A percentile compares a stretch with the other conserved stretches of the same genome.
Evolutionary conservation across 2,113 vertebrate genomes (phyloP).

Genomic region (Tetrao urogallus): DNA sequence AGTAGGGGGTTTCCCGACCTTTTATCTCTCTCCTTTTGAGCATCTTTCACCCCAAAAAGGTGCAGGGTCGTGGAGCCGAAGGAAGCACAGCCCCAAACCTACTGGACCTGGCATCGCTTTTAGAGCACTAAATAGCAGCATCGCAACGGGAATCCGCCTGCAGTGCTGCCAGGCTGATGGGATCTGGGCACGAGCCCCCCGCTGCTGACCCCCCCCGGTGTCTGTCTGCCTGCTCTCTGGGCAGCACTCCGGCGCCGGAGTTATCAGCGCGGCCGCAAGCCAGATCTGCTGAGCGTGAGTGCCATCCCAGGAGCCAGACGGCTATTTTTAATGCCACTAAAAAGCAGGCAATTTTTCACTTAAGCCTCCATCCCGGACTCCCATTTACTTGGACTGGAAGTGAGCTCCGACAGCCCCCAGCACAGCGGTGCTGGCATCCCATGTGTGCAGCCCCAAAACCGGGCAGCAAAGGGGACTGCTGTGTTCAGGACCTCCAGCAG

Average conservation of each 20-base stretch:
- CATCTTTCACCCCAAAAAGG: background rate
- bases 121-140: background rate
- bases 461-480: background rate
- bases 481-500: background rate
- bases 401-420: background rate
- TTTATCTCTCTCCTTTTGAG: background rate
- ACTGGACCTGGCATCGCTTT: background rate
- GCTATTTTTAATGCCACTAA: constrained; percentile 33
- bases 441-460: background rate
- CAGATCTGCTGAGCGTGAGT: background rate
- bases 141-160: background rate
- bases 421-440: background rate
- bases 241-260: background rate
- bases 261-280: background rate
- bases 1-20: too few relatives aligned
- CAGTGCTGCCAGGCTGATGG: background rate
- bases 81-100: background rate
- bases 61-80: background rate
- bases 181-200: background rate
- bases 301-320: background rate
- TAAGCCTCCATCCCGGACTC: background rate
- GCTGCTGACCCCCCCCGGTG: accelerated
- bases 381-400: background rate
- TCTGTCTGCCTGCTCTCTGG: background rate
- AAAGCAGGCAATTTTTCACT: constrained; percentile 34